These are phyloP conservation scores for Drosophila limbata DNA, from an alignment of 2,888 invertebrate species.

Conservation along the genomic window DNA sequence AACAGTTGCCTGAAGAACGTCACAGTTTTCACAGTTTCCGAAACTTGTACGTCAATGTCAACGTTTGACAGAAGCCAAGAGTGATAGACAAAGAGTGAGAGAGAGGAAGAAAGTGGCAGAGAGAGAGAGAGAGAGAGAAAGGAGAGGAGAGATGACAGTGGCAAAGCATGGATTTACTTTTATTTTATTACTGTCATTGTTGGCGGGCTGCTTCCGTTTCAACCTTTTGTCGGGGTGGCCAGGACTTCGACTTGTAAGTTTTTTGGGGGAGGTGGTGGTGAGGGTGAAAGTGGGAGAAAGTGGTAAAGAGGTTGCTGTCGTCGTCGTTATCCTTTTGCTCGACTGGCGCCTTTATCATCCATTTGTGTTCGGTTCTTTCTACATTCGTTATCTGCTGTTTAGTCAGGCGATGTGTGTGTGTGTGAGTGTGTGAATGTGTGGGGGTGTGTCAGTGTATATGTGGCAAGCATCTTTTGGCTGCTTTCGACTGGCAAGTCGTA, in stretches of 20 bases:
- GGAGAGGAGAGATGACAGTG: conserved; percentile 23
- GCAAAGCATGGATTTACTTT: conserved; percentile 77
- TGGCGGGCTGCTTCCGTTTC: conserved; percentile 52
- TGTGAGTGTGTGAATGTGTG: conserved; percentile 16
- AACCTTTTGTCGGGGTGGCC: conserved; percentile 32
- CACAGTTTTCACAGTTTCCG: conserved; percentile 64
- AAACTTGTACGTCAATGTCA: conserved; percentile 76
- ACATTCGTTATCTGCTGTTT: conserved; percentile 77
- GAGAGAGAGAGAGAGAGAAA: conserved; percentile 10
- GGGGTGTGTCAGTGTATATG: conserved; percentile 18
- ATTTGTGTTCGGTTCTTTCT: conserved; percentile 57
- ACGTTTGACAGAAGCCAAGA: conserved; percentile 72
- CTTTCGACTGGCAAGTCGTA: conserved; percentile 68
- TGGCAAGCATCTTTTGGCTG: conserved; percentile 32
- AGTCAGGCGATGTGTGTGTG: conserved; percentile 67
- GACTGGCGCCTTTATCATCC: conserved; percentile 69
- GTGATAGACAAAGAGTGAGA: background rate
- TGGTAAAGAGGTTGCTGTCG: conserved; percentile 7
- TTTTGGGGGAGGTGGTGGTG: conserved; percentile 3
- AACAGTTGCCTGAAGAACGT: conserved; percentile 58
- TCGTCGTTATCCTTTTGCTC: conserved; percentile 71
- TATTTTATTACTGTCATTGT: conserved; percentile 81
- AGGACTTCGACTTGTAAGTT: conserved; percentile 17
- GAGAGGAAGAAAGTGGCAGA: conserved; percentile 13
- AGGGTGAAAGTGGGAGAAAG: background rate